Evolutionary conservation across 2,888 invertebrate genomes (phyloP), one percentile per base, ranked within the genome.

Genomic region (Lysandra bellargus): DNA sequence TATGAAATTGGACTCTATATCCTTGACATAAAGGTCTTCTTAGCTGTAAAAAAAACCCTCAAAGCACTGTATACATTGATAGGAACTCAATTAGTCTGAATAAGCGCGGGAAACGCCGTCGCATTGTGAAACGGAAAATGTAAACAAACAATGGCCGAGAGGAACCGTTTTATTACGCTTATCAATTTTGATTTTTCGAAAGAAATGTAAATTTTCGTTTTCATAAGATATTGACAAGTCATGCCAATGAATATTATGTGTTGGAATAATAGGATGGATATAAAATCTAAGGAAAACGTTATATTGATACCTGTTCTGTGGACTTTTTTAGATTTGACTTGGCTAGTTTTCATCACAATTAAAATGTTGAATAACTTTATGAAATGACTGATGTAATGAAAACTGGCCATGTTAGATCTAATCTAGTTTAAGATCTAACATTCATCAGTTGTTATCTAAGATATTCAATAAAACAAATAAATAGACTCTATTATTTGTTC

Each of bases 11-110:
- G 14, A 14, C 53, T 3, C 14, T 17, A 57, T 4, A 5, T 57
- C 17, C 1, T 57, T 57, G 57, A 57, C 17, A 57, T 57, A 57
- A 4, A 57, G 57, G 17, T 57, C 2, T 53, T 53, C 17, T 57
- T 17, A 57, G 4, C 57, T 57, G 57, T 57, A 57, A 49, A 49
- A 49, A 49, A 4, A 57, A 57, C 57, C 17, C 57, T 57, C 17
- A 57, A 57, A 57, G 57, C 4, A 57, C 57, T 57, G 57, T 57
- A 4, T 57, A 44, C 44, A 74, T 2, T 74, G 74, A 44, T 74
- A 74, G 74, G 23, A 74, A 74, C 44, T 74, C 74, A 23, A 74
- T 74, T 44, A 44, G 74, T 44, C n/a, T 4, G 74, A 44, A 74
- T 44, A 44, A 74, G 74, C 40, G 37, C n/a, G 74, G 23, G 44